Percentiles rank a stretch among this genome's conserved stretches.
Conservation (phyloP, 2,113 vertebrate genomes). For the Tenebrosternarchus preto region DNA sequence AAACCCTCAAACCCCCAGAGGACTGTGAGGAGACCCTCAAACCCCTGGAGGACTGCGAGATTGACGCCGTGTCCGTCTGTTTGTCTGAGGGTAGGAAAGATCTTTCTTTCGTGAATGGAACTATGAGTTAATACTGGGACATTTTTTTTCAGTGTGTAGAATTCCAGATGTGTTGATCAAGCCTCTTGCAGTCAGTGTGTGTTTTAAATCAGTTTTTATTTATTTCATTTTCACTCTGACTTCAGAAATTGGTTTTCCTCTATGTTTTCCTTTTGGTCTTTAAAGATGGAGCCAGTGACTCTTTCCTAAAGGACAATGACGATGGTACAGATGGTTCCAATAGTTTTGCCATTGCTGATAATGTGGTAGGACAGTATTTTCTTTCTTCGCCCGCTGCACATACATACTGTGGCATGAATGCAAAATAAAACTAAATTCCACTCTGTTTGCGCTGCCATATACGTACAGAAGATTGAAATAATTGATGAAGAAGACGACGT, state of each 20-base stretch:
- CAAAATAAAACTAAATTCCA: too few relatives aligned
- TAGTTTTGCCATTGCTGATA: conserved; percentile 74
- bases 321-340: conserved; percentile 72
- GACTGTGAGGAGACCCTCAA: conserved; percentile 85
- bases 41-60: conserved; percentile 84
- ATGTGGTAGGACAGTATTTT: conserved; percentile 80
- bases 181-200: neutral
- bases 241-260: neutral
- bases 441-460: conserved; percentile 18
- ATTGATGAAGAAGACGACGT: conserved; percentile 78
- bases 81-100: conserved; percentile 84
- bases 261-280: conserved; percentile 54
- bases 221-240: neutral
- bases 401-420: neutral
- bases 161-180: neutral
- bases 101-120: neutral
- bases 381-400: neutral
- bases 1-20: conserved; percentile 79
- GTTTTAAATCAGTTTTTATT: neutral
- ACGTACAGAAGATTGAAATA: conserved; percentile 90
- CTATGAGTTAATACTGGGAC: neutral
- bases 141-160: neutral
- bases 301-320: conserved; percentile 76
- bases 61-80: conserved; percentile 85
- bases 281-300: conserved; percentile 83